Conservation (phyloP, 1,140 invertebrate species). For the Diorhabda carinulata region DNA sequence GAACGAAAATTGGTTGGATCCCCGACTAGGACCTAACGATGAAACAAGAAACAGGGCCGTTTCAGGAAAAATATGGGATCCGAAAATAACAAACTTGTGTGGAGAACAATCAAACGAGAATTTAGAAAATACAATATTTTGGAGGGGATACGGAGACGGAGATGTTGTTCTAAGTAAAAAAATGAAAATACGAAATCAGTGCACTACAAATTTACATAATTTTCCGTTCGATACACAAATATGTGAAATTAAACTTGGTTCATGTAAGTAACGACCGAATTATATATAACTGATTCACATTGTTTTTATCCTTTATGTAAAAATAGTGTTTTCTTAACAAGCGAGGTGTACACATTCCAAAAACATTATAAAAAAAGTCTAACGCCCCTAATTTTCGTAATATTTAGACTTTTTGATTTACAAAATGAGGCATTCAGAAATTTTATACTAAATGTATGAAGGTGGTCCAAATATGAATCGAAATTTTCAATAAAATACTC, state of each 20-base stretch:
- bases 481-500: too few relatives aligned
- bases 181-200: constrained; percentile 20
- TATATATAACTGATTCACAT: neutral
- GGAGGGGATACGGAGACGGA: constrained; percentile 31
- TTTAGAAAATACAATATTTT: constrained; percentile 30
- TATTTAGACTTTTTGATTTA: too few relatives aligned
- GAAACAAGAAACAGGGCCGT: constrained; percentile 31
- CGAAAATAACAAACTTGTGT: constrained; percentile 27
- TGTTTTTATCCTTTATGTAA: too few relatives aligned
- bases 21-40: constrained; percentile 25
- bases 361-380: too few relatives aligned
- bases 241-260: constrained; percentile 33
- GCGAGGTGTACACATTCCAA: too few relatives aligned
- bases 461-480: too few relatives aligned
- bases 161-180: constrained; percentile 31
- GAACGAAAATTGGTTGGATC: constrained; percentile 32
- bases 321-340: too few relatives aligned
- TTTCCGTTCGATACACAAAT: constrained; percentile 34
- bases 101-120: constrained; percentile 19
- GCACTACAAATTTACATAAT: constrained; percentile 23
- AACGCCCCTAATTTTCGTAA: too few relatives aligned
- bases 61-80: constrained; percentile 32
- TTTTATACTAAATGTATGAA: too few relatives aligned
- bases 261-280: constrained; percentile 26
- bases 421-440: too few relatives aligned